Evolutionary conservation across 1,140 invertebrate species (phyloP), one percentile per base, ranked within the genome.

Genomic region (Dreissena rostriformis): DNA sequence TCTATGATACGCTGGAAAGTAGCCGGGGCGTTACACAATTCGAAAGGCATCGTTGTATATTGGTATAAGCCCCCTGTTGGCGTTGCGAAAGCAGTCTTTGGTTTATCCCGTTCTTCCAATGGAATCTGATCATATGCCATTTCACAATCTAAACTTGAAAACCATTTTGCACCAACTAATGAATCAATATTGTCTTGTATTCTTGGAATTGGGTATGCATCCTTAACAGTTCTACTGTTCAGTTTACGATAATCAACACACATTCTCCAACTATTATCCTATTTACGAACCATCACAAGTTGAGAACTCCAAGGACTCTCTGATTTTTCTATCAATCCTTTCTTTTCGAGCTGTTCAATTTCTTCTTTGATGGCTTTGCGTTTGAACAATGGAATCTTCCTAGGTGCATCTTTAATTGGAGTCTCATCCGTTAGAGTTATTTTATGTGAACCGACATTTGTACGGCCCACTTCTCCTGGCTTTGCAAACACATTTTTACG

Each of bases 21-120:
- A 0, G 87, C 84, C 0, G 89, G 89, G n/a, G 87, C 85, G 75
- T 89, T 91, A 49, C 78, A 86, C 7, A 92, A 70, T 12, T 90
- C 85, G 72, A 92, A 90, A 28, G 89, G 87, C 87, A 91, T 88
- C 26, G 68, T 74, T 29, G 19, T 77, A 76, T 86, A 88, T 52
- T 91, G 87, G 68, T 86, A 91, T 14, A 90, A 66, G 8, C 86
- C 85, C 2, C 73, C 67, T 26, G 22, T 74, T 8, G 83, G 85
- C 0, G 87, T 90, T 0, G 67, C 70, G 80, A 91, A 90, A 17
- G 90, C 86, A 14, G 94, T 94, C 75, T 93, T 92, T 55, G 92
- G 78, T 19, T 85, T 86, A 67, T 78, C 75, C 19, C 6, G 53
- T 72, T 78, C 75, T 4, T 49, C 53, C 22, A 84, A 51, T 26